These are phyloP conservation scores for Rhabditoides inermis DNA, from an alignment of 2,888 invertebrate genomes.

Conservation along the genomic window DNA sequence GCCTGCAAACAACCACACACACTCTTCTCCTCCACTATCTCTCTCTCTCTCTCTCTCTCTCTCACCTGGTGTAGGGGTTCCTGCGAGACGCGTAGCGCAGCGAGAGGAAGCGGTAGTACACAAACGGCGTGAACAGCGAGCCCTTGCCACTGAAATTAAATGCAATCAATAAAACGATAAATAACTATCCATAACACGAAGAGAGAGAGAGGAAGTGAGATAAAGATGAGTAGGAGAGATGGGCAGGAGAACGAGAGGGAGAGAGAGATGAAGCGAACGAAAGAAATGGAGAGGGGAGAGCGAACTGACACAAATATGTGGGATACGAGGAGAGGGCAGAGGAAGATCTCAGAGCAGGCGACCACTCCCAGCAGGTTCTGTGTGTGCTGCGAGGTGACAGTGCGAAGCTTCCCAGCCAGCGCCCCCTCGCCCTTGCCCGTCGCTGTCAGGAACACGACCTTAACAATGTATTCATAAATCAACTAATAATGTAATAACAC, in stretches of 20 bases:
- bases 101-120: slow-evolving; percentile 90
- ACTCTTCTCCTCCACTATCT: not conserved
- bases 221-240: no score
- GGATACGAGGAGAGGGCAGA: slow-evolving; percentile 60
- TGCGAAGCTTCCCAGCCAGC: slow-evolving; percentile 14
- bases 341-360: slow-evolving; percentile 79
- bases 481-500: no score
- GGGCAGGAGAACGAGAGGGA: no score
- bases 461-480: no score
- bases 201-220: no score
- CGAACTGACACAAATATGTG: slow-evolving; percentile 65
- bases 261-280: no score
- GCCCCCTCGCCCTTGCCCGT: slow-evolving; percentile 15
- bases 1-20: no score
- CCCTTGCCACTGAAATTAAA: slow-evolving; percentile 72
- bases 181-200: no score
- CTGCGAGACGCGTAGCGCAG: slow-evolving; percentile 84
- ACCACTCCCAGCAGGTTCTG: slow-evolving; percentile 63
- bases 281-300: no score
- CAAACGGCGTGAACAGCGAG: slow-evolving; percentile 80
- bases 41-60: no score
- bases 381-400: slow-evolving; percentile 25
- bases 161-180: no score
- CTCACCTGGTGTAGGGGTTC: slow-evolving; percentile 91
- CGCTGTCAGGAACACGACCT: slow-evolving; percentile 12